These are phyloP conservation scores for Drosophila peninsularis DNA, from an alignment of 2,888 invertebrate genomes.

Conservation along the genomic window DNA sequence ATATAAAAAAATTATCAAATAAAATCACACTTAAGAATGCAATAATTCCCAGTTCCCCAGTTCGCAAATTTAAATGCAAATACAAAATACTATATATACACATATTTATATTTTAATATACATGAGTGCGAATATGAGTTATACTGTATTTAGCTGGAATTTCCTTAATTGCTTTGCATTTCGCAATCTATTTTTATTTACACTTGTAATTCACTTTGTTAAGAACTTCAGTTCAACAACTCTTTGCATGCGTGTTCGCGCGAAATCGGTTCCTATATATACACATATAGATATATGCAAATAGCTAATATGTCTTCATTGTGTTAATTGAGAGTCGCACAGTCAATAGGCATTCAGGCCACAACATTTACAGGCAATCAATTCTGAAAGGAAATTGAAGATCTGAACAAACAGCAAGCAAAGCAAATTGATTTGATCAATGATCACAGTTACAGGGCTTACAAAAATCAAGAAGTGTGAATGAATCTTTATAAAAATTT, in stretches of 20 bases:
- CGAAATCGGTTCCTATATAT: neutral
- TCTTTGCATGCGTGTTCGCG: no score
- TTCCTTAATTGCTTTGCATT: neutral
- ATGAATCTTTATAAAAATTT: no score
- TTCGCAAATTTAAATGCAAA: neutral
- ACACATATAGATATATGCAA: neutral
- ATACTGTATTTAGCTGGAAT: neutral
- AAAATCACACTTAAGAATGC: no score
- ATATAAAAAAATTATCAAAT: no score
- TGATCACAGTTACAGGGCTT: neutral
- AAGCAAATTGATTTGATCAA: neutral
- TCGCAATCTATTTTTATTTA: conserved; percentile 1
- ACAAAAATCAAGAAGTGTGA: no score
- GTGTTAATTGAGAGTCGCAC: conserved; percentile 14
- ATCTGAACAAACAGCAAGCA: neutral
- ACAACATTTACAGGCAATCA: conserved; percentile 18
- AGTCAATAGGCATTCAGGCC: neutral
- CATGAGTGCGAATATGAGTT: neutral
- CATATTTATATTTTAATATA: no score
- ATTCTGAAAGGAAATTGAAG: conserved; percentile 4
- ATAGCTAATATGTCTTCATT: conserved; percentile 6
- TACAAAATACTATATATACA: neutral
- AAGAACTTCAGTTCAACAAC: neutral
- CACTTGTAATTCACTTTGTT: conserved; percentile 1
- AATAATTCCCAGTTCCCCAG: no score